Conservation (phyloP, 2,113 vertebrate genomes). For the Ploceus nigricollis region DNA sequence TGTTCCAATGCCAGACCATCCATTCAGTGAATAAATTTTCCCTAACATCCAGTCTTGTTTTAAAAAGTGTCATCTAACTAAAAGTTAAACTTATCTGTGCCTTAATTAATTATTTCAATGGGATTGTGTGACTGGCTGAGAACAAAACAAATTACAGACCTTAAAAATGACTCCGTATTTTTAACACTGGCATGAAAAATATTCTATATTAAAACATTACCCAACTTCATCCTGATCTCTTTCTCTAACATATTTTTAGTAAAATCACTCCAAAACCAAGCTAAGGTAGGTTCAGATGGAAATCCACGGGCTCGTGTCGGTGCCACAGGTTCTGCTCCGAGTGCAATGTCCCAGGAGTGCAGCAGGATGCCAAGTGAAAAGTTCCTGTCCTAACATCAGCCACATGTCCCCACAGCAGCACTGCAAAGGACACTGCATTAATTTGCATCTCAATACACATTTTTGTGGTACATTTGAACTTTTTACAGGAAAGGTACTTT, state of each 20-base stretch:
- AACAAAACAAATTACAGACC: not conserved
- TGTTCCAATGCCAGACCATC: not conserved
- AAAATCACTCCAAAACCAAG: not conserved
- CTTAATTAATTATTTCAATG: not conserved
- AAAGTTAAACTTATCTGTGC: not conserved
- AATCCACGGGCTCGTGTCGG: not conserved
- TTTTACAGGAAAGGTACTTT: conserved; percentile 50
- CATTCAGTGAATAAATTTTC: not conserved
- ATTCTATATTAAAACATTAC: not conserved
- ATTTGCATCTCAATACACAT: conserved; percentile 23
- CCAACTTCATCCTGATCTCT: not conserved
- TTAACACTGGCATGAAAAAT: not conserved
- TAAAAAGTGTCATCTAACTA: not conserved
- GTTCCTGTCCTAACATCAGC: not conserved
- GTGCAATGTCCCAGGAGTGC: not conserved
- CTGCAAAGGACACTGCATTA: not conserved
- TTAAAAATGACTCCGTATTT: not conserved
- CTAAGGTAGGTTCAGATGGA: not conserved
- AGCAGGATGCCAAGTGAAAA: not conserved
- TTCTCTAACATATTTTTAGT: not conserved
- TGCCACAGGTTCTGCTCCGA: not conserved
- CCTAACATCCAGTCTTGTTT: not conserved
- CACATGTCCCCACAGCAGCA: not conserved
- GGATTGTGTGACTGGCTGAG: not conserved
- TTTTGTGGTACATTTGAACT: not conserved